phyloP scores from a whole-genome alignment of 2,888 invertebrate genomes.

The Meteorus colon region DNA sequence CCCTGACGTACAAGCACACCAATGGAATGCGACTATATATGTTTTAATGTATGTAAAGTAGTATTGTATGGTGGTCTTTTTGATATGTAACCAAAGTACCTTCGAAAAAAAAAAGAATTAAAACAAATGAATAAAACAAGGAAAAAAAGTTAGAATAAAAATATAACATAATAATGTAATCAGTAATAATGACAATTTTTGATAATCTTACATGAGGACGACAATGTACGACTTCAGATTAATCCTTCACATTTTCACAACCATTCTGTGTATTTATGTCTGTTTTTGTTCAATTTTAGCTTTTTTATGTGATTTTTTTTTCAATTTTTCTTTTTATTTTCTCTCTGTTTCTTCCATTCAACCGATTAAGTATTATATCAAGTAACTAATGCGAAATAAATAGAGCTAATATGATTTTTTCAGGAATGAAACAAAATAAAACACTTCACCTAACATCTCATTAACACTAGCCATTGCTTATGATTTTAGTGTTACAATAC shows the following conservation, averaged over 20 bases:
- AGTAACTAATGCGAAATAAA: constrained; percentile 63
- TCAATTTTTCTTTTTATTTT: constrained; percentile 6
- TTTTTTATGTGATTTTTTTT: constrained; percentile 42
- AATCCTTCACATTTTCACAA: not conserved
- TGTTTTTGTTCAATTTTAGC: constrained; percentile 38
- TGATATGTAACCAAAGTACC: constrained; percentile 69
- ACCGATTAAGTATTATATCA: constrained; percentile 53
- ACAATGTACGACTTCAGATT: constrained; percentile 45
- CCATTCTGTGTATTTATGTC: too few species aligned
- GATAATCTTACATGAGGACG: constrained; percentile 34
- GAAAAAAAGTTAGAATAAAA: constrained; percentile 18
- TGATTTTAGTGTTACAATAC: constrained; percentile 71
- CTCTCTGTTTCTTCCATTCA: constrained; percentile 40
- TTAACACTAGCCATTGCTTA: constrained; percentile 60
- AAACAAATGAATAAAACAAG: constrained; percentile 34
- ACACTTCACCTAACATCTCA: constrained; percentile 54
- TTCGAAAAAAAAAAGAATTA: constrained; percentile 57
- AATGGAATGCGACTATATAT: constrained; percentile 66
- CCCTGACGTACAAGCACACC: constrained; percentile 59
- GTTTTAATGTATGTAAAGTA: constrained; percentile 49
- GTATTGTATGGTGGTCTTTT: constrained; percentile 58
- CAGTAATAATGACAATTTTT: not conserved
- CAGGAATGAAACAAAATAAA: constrained; percentile 67
- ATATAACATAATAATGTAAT: constrained; percentile 32
- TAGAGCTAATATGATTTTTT: constrained; percentile 50